Conservation (phyloP, 2,113 vertebrate genomes). For the Turnix velox region DNA sequence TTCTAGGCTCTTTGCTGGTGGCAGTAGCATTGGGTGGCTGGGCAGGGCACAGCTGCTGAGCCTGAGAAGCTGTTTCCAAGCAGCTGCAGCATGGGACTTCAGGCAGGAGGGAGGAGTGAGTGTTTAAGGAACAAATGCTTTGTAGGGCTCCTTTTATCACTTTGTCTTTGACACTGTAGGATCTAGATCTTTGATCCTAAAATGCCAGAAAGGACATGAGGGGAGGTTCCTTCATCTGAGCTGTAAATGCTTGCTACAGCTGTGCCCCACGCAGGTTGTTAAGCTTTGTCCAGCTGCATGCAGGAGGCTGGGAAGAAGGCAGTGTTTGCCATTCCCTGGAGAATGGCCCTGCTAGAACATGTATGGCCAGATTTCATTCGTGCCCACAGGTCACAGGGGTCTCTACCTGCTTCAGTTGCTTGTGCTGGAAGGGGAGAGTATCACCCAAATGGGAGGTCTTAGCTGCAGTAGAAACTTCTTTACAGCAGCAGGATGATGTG, state of each 20-base stretch:
- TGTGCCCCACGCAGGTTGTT: background rate
- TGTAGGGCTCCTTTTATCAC: background rate
- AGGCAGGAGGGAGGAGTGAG: background rate
- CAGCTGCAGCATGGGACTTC: background rate
- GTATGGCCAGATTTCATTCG: background rate
- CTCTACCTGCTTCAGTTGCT: background rate
- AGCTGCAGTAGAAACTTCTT: background rate
- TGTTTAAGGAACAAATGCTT: background rate
- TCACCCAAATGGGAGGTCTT: background rate
- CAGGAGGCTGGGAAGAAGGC: background rate
- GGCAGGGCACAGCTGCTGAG: background rate
- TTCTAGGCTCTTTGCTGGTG: constrained; percentile 48
- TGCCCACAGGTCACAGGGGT: background rate
- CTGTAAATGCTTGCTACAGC: rapidly evolving
- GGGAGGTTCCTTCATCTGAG: background rate
- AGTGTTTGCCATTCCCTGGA: background rate
- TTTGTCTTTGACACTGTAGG: background rate
- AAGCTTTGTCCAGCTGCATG: background rate
- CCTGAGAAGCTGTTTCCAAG: background rate
- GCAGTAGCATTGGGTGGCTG: background rate
- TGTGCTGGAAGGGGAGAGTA: rapidly evolving
- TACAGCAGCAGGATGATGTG: background rate
- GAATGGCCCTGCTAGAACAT: background rate
- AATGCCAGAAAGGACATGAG: background rate
- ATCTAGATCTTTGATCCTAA: background rate